Evolutionary conservation across 2,113 vertebrate genomes (phyloP).

Genomic region (Dipodomys stephensi): DNA sequence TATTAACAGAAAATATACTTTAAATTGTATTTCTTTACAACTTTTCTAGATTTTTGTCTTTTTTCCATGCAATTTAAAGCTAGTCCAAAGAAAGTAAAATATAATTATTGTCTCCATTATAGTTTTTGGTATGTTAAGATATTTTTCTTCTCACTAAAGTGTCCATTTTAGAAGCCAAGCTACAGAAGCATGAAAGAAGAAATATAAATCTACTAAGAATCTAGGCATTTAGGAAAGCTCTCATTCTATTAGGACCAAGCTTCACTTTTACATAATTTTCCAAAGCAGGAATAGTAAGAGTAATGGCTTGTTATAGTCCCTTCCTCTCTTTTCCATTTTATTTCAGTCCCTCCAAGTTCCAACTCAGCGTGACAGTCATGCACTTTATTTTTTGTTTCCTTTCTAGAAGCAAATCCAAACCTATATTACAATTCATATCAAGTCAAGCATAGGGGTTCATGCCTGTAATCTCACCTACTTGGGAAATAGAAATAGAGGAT

Average conservation of each 20-base stretch:
- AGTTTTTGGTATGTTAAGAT: not conserved
- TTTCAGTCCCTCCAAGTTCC: not conserved
- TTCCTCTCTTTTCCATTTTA: not conserved
- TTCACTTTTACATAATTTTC: constrained; percentile 39
- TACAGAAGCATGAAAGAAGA: not conserved
- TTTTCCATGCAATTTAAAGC: not conserved
- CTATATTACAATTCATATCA: not conserved
- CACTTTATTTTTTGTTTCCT: constrained; percentile 2
- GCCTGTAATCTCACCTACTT: no score
- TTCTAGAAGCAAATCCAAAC: not conserved
- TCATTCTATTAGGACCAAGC: not conserved
- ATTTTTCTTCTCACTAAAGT: not conserved
- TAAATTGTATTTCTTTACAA: not conserved
- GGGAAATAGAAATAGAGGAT: no score
- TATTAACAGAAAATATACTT: constrained; percentile 3
- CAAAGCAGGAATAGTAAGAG: not conserved
- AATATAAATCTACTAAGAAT: not conserved
- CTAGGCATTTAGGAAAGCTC: not conserved
- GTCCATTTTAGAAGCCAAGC: not conserved
- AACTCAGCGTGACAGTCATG: not conserved
- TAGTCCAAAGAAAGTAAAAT: not conserved
- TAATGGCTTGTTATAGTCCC: not conserved
- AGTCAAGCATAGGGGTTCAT: no score
- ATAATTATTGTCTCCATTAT: constrained; percentile 10
- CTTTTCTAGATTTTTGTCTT: constrained; percentile 8